Conservation (phyloP, 2,113 vertebrate species). For the Oreochromis tanganicae region DNA sequence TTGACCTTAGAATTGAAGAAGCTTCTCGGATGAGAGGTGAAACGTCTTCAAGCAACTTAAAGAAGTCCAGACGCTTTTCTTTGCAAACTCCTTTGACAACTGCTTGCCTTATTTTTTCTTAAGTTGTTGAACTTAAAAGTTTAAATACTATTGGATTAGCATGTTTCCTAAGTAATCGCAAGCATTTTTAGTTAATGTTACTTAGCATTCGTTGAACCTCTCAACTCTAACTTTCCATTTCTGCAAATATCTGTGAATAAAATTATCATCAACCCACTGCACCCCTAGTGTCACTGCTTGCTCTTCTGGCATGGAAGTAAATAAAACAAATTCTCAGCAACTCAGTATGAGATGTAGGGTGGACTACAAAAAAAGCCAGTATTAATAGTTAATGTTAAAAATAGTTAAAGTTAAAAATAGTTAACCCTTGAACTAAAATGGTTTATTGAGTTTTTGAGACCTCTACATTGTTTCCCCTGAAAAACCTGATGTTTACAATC, state of each 20-base stretch:
- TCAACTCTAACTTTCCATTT: neutral
- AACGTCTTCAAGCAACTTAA: no score
- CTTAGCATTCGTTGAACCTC: neutral
- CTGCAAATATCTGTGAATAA: neutral
- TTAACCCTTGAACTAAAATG: neutral
- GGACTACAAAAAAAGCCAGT: neutral
- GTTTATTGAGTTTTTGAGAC: neutral
- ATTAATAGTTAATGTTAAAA: neutral
- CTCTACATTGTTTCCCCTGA: neutral
- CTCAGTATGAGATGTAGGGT: neutral
- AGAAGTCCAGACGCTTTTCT: no score
- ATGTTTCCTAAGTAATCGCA: neutral
- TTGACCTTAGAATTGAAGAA: no score
- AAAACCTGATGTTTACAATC: neutral
- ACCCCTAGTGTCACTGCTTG: neutral
- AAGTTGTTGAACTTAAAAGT: neutral
- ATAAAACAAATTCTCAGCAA: neutral
- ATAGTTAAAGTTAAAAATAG: neutral
- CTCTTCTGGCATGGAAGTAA: neutral
- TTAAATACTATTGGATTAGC: neutral
- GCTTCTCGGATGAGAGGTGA: no score
- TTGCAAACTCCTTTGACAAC: no score
- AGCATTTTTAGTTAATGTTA: neutral
- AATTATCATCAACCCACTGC: neutral
- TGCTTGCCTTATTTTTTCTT: neutral